Percentiles rank a stretch among this genome's conserved stretches.
These are phyloP conservation scores for Etheostoma nigrum DNA, from an alignment of 2,797 vertebrate genomes.

Conservation along the genomic window DNA sequence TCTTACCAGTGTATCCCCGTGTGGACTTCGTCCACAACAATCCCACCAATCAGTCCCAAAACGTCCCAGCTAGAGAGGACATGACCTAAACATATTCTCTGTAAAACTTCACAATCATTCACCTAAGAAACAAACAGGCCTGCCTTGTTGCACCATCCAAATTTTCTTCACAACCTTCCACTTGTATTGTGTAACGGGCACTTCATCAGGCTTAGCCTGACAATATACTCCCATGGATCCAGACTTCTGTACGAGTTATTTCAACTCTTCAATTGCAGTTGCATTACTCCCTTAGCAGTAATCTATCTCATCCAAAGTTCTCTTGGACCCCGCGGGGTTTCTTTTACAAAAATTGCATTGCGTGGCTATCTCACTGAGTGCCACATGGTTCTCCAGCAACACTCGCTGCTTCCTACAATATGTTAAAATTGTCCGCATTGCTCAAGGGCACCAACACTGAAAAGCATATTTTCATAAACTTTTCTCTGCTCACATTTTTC, in stretches of 20 bases:
- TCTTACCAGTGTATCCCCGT: too few species aligned
- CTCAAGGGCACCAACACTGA: slow-evolving; percentile 20
- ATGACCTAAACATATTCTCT: too few species aligned
- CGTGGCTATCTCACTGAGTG: not conserved
- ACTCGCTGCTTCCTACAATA: slow-evolving; percentile 1
- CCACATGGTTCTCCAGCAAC: slow-evolving; percentile 1
- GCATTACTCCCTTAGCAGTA: slow-evolving; percentile 22
- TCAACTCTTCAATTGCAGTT: slow-evolving; percentile 38
- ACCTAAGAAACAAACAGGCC: too few species aligned
- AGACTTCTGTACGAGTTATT: slow-evolving; percentile 22
- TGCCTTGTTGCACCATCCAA: too few species aligned
- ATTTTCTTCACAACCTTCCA: too few species aligned
- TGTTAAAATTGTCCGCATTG: slow-evolving; percentile 29
- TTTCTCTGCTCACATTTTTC: not conserved
- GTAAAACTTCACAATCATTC: too few species aligned
- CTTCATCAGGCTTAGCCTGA: too few species aligned
- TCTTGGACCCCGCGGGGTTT: slow-evolving; percentile 14
- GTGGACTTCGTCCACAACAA: too few species aligned
- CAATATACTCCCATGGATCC: too few species aligned
- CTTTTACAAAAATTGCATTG: slow-evolving; percentile 15
- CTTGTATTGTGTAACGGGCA: too few species aligned
- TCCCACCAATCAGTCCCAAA: too few species aligned
- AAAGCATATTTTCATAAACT: slow-evolving; percentile 26
- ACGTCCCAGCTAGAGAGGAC: too few species aligned
- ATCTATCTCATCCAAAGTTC: slow-evolving; percentile 52